Evolutionary conservation across 2,888 invertebrate genomes (phyloP).

Genomic region (Hipparchia semele): DNA sequence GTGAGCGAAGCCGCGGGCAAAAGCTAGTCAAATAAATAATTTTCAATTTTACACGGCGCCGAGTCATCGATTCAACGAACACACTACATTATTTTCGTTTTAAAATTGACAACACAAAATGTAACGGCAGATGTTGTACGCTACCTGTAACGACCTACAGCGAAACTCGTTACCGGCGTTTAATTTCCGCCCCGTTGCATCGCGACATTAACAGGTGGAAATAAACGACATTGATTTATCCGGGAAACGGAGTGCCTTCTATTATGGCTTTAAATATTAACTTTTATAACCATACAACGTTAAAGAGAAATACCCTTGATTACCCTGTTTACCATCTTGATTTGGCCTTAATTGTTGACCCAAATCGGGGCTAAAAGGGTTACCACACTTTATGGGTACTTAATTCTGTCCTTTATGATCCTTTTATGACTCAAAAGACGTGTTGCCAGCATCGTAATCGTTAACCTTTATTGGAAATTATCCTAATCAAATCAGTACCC

Average conservation of each 20-base stretch:
- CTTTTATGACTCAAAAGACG: neutral
- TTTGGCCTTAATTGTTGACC: too few species aligned
- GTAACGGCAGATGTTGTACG: neutral
- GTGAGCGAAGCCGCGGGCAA: too few species aligned
- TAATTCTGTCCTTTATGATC: neutral
- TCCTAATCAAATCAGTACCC: too few species aligned
- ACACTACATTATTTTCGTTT: neutral
- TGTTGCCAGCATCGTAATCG: neutral
- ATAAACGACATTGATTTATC: slow-evolving; percentile 37
- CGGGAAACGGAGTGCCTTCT: slow-evolving; percentile 21
- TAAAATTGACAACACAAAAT: neutral
- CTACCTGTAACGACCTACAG: neutral
- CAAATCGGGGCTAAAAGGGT: too few species aligned
- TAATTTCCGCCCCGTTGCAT: slow-evolving; percentile 38
- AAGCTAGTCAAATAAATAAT: too few species aligned
- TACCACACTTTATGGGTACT: too few species aligned
- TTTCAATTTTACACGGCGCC: too few species aligned
- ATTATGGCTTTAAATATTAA: slow-evolving; percentile 2
- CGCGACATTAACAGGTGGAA: slow-evolving; percentile 35
- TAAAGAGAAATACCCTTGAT: too few species aligned
- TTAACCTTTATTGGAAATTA: neutral
- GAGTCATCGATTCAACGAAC: too few species aligned
- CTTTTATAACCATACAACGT: neutral
- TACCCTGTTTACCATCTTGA: too few species aligned
- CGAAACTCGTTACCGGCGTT: slow-evolving; percentile 28